Evolutionary conservation across 2,113 vertebrate species (phyloP), one percentile per base, ranked within the genome.

Genomic region (Chloropsis hardwickii): DNA sequence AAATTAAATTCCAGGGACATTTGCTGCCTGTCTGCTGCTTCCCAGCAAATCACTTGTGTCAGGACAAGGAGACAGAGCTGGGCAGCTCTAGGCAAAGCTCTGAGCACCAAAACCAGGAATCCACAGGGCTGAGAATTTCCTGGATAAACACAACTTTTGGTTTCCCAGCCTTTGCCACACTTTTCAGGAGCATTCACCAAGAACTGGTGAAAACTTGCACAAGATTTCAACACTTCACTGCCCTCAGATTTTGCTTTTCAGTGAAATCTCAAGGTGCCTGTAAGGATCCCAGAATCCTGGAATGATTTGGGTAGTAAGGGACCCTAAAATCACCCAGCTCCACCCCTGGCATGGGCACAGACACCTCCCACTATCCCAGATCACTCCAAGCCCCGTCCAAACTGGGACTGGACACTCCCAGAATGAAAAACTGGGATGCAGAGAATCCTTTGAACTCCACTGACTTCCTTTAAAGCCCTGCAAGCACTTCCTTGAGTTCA

Each of bases 11-110:
- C 86, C 67, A 48, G 0, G n/a, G 67, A 29, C 69, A 42, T 87
- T 89, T 96, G 91, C 51, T 88, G 65, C 58, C 89, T 84, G 70
- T 64, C 94, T 91, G 44, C 77, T 40, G 33, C 6, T 77, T 21
- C 71, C 1, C 9, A 86, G 92, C 42, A 88, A 78, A 90, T 93
- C 37, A 44, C 7, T 39, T 60, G 60, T 88, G 95, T 53, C 87
- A 95, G 86, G 53, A 73, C 23, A 20, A 50, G 69, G 44, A 78
- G n/a, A 15, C 35, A 42, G 17, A 23, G 58, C 15, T 71, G 58
- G 33, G 44, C 91, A 62, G 61, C 25, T 81, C 60, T 44, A 60
- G 50, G 72, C 48, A 84, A 58, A 47, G 91, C 72, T 40, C 27
- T 22, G 39, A 45, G 45, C 57, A 12, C 56, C 40, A 29, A 14